phyloP scores from a whole-genome alignment of 1,140 invertebrate species.

The Cydia amplana region DNA sequence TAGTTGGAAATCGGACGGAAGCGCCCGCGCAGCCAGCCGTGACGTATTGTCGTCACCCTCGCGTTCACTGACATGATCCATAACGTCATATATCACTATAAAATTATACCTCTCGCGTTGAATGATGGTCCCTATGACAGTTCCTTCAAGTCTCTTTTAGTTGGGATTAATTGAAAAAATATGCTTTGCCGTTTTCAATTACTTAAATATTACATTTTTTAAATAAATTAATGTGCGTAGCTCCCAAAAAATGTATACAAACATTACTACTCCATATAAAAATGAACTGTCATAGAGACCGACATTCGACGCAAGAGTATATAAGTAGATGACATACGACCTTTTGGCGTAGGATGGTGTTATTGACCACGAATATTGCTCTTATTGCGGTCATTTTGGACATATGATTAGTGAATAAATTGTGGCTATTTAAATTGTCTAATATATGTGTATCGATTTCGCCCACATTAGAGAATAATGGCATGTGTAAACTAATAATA shows the following conservation, averaged over 20 bases:
- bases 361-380: slow-evolving; percentile 22
- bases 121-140: no score
- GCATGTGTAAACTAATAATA: no score
- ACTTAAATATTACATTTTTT: no score
- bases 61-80: neutral
- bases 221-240: no score
- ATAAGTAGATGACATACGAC: neutral
- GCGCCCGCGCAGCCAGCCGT: slow-evolving; percentile 4
- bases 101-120: neutral
- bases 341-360: neutral
- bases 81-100: neutral
- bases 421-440: neutral
- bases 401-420: neutral
- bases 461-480: neutral
- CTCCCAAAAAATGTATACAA: no score
- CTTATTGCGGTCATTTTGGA: slow-evolving; percentile 7
- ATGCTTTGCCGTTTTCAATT: no score
- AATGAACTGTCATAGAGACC: no score
- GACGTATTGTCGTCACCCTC: slow-evolving; percentile 27
- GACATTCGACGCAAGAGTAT: no score
- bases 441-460: neutral
- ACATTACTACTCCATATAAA: no score
- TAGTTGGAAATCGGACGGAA: slow-evolving; percentile 26
- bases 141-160: neutral
- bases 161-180: neutral